Base-by-base conservation (phyloP, 2,888 invertebrate genomes). In the Conus canariensis region DNA sequence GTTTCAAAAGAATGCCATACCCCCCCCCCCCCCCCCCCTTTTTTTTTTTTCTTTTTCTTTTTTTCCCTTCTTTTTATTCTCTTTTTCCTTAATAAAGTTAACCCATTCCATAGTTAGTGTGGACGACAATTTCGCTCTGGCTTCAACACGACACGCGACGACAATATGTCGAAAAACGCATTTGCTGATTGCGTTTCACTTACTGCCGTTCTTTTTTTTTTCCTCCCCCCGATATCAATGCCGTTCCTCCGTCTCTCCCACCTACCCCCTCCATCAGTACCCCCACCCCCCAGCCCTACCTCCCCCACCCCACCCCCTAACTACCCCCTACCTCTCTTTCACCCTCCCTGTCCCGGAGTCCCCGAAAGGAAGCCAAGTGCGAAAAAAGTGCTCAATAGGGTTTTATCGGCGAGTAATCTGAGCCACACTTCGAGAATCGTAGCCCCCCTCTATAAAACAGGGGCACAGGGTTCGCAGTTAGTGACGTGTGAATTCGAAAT, bases 341-440 rank as follows among this genome's bases (percentile, higher is more conserved):
- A 19, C 85, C 30, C 86, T 25, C 59, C 22, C 85, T 16, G 64
- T 64, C 64, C 64, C 16, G 12, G 12, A 64, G 12, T 5, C 64
- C 12, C 10, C 10, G 82, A 82, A 82, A 88, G 80, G 60, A 80
- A 88, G 82, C 82, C 80, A 45, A 80, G 80, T 88, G 88, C 88
- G 88, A 88, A 88, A 88, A 88, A 82, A 88, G 88, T 82, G 88
- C 88, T 88, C 88, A 88, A 88, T 88, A 25, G 88, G 82, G 80
- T 80, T 88, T 88, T 88, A 88, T 88, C 88, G 60, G 80, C 60
- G 88, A 77, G 88, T 88, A 88, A 88, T 88, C 88, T 88, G 88
- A 88, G 45, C 88, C 88, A 64, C 82, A 80, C 88, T 88, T 80
- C 16, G 88, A 56, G 82, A 89, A 89, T 74, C 85, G 2, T 67